Percentiles rank a stretch among this genome's conserved stretches.
Conservation (phyloP, 2,113 vertebrate species). For the Cyprinodon variegatus region DNA sequence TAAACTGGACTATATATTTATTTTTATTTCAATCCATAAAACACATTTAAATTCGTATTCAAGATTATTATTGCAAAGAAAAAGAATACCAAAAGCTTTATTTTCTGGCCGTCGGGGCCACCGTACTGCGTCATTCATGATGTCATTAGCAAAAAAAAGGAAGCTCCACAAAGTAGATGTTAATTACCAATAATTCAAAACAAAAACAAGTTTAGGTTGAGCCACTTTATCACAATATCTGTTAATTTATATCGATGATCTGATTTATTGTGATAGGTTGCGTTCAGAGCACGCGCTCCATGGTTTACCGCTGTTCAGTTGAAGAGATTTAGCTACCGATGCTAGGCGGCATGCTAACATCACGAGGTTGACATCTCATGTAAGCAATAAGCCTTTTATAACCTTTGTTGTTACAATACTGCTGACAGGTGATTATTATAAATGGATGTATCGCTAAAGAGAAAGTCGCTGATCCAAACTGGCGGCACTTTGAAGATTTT, state of each 20-base stretch:
- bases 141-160: constrained; percentile 64
- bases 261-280: background rate
- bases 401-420: background rate
- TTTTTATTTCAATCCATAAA: background rate
- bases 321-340: constrained; percentile 1
- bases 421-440: background rate
- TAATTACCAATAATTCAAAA: background rate
- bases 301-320: background rate
- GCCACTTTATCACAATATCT: background rate
- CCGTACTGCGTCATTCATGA: constrained; percentile 54
- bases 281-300: background rate
- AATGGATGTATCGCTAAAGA: background rate
- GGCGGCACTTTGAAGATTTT: constrained; percentile 13
- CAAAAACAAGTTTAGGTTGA: too few relatives aligned
- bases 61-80: background rate
- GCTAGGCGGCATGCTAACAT: constrained; percentile 25
- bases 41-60: background rate
- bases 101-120: constrained; percentile 14
- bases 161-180: constrained; percentile 1
- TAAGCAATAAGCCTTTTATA: background rate
- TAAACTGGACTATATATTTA: too few relatives aligned
- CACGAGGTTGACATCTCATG: background rate
- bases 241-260: background rate
- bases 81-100: constrained; percentile 36
- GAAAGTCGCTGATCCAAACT: background rate